Evolutionary conservation across 2,888 invertebrate species (phyloP).

Genomic region (Acanthosoma haemorrhoidale): DNA sequence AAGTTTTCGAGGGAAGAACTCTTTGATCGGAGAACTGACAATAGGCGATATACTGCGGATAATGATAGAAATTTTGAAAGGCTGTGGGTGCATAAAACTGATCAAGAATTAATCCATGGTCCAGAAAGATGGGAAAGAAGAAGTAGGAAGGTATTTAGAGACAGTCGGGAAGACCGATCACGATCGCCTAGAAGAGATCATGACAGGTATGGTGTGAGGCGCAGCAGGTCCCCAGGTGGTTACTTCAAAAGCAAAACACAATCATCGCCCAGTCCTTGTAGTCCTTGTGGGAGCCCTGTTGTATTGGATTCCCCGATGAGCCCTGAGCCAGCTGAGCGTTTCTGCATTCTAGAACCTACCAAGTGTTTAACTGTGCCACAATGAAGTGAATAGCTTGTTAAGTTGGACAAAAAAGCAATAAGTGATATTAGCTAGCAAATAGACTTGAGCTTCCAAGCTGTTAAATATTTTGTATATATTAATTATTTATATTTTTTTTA

Average conservation of each 20-base stretch:
- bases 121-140: background rate
- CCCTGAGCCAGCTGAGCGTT: constrained; percentile 8
- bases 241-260: background rate
- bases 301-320: constrained; percentile 19
- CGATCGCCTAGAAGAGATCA: constrained; percentile 11
- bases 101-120: constrained; percentile 4
- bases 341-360: background rate
- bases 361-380: constrained; percentile 12
- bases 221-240: background rate
- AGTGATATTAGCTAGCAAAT: no score
- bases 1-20: constrained; percentile 5
- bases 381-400: background rate
- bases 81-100: background rate
- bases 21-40: constrained; percentile 7
- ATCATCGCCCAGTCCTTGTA: background rate
- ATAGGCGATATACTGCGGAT: background rate
- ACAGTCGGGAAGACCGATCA: constrained; percentile 1
- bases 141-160: background rate
- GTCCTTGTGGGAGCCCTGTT: background rate
- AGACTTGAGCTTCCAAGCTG: constrained; percentile 6
- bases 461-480: background rate
- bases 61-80: background rate
- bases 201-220: constrained; percentile 6
- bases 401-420: background rate
- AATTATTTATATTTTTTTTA: constrained; percentile 12